These are phyloP conservation scores for Paramacrobiotus metropolitanus DNA, from an alignment of 1,140 invertebrate species.

Conservation along the genomic window DNA sequence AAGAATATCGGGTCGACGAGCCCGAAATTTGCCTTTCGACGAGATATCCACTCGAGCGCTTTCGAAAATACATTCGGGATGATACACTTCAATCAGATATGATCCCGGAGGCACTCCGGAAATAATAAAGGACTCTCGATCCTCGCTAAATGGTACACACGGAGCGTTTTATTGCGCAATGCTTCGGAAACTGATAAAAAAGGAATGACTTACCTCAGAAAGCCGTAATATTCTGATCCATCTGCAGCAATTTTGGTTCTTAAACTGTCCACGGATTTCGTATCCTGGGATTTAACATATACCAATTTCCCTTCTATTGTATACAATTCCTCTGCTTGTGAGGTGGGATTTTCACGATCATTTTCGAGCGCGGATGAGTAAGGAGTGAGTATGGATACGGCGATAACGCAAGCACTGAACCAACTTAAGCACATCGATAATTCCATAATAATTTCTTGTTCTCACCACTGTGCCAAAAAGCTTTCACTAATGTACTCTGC, in stretches of 20 bases:
- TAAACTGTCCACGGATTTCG: background rate
- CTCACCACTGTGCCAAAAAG: no score
- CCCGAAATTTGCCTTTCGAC: constrained; percentile 80
- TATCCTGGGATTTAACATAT: background rate
- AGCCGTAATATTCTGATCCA: constrained; percentile 60
- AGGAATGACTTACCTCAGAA: no score
- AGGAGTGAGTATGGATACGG: no score
- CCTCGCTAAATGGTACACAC: constrained; percentile 11
- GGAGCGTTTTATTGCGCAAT: constrained; percentile 4
- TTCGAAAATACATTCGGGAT: constrained; percentile 74
- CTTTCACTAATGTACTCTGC: no score
- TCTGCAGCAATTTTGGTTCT: constrained; percentile 18
- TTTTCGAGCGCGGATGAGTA: no score
- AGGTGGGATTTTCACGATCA: no score
- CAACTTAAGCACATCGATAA: no score
- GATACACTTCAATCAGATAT: constrained; percentile 72
- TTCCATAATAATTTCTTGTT: no score
- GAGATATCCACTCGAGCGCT: constrained; percentile 80
- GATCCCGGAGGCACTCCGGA: constrained; percentile 66
- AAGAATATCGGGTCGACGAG: constrained; percentile 28
- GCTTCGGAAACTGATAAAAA: no score
- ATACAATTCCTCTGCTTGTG: background rate
- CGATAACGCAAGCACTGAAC: no score
- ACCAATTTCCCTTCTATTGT: background rate
- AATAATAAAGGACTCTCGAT: constrained; percentile 9